Evolutionary conservation across 2,888 invertebrate species (phyloP).

Genomic region (Ophion ventricosus): DNA sequence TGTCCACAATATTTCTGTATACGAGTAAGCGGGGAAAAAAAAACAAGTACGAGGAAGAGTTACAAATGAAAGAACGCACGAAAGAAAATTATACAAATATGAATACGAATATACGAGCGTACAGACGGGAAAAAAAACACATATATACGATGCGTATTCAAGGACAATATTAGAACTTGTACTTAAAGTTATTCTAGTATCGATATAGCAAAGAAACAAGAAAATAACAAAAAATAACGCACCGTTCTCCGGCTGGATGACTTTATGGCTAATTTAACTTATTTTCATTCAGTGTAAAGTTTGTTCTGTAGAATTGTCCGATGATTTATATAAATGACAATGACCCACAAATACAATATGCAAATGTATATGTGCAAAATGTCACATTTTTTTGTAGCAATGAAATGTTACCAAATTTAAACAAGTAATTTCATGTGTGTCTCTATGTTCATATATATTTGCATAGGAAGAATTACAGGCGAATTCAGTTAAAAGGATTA

Average conservation of each 20-base stretch:
- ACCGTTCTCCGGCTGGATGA: not conserved
- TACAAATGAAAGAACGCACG: not conserved
- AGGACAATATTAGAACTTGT: not conserved
- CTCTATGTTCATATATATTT: not conserved
- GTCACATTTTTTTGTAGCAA: not conserved
- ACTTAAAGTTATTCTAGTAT: conserved; percentile 2
- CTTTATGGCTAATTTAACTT: not conserved
- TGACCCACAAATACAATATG: no score
- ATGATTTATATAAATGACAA: not conserved
- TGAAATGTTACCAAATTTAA: not conserved
- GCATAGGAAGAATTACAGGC: not conserved
- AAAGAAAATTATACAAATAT: conserved; percentile 51
- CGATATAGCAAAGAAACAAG: not conserved
- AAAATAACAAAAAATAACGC: not conserved
- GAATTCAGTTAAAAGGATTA: not conserved
- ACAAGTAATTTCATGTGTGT: not conserved
- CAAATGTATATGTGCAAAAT: not conserved
- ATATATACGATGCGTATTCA: not conserved
- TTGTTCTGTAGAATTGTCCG: not conserved
- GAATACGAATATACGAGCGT: conserved; percentile 12
- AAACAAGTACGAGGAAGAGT: not conserved
- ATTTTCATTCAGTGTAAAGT: not conserved
- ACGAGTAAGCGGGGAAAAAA: conserved; percentile 36
- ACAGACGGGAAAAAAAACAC: not conserved
- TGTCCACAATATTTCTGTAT: conserved; percentile 24